Base-by-base conservation (phyloP, 2,888 invertebrate species). In the Cephus runcator region DNA sequence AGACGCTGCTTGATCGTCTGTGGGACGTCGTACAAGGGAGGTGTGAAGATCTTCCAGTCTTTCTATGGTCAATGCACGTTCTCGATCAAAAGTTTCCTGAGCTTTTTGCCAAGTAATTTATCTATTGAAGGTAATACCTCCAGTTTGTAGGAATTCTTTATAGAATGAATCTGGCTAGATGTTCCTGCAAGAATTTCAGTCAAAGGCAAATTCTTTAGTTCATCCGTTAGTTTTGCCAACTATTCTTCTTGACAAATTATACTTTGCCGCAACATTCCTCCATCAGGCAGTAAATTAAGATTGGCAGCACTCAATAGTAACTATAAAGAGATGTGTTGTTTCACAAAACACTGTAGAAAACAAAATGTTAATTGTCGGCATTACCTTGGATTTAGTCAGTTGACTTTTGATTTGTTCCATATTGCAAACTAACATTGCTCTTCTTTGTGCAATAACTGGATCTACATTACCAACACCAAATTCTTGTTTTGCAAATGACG, bases 1-100 rank as follows among this genome's bases (percentile, higher is more conserved):
- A 12, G 93, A 90, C 0, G 94, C 94, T 35, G 92, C 88, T 12
- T 93, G 92, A 79, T 93, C 88, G 83, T 95, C 95, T 1, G 83
- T 76, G 0, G 97, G 97, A 56, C 96, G 94, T 0, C 93, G 93
- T 71, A 93, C 93, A 11, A 97, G 90, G 0, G 96, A 95, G 79
- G 93, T 93, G 90, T 97, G 96, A 36, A 97, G 91, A 85, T 94
- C 94, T 82, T 95, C 94, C 3, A 97, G 92, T 6, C 95, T 93
- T 71, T 97, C 96, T 77, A 95, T 91, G 3, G 96, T 97, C 36
- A 96, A 87, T 12, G 93, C 92, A 81, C 95, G 94, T 86, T 96
- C 95, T 2, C 93, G 93, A 87, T 95, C 93, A 84, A 95, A 94
- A 0, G 95, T 96, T 68, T 94, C 93, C 92, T 96, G 92, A 1